Evolutionary conservation across 2,113 vertebrate genomes (phyloP).

Genomic region (Scalopus aquaticus): DNA sequence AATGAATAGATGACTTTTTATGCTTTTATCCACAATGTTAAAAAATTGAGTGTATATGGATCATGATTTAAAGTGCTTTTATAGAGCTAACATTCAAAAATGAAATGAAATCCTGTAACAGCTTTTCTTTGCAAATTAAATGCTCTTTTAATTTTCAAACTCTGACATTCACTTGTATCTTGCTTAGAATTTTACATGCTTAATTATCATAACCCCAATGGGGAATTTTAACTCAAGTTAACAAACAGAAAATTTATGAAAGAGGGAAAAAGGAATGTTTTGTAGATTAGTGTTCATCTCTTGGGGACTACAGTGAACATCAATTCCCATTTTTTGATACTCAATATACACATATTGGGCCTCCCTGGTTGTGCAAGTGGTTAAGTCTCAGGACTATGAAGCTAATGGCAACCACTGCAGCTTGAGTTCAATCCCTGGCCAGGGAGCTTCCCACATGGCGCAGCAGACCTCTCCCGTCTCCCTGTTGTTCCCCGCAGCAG

Average conservation of each 20-base stretch:
- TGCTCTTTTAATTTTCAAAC: neutral
- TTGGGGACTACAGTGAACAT: neutral
- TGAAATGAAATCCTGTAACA: neutral
- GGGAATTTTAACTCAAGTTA: neutral
- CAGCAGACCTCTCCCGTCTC: too few species aligned
- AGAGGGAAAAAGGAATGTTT: conserved; percentile 39
- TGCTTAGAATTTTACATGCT: conserved; percentile 32
- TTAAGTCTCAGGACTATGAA: too few species aligned
- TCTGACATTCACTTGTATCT: neutral
- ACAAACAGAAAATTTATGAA: conserved; percentile 10
- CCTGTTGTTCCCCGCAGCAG: too few species aligned
- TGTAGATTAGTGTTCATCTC: neutral
- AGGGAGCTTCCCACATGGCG: too few species aligned
- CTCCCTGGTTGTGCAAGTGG: too few species aligned
- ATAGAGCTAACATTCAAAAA: neutral
- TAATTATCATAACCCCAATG: conserved; percentile 13
- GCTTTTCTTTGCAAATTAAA: neutral
- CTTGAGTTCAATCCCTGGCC: too few species aligned
- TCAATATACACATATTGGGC: neutral
- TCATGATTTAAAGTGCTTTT: conserved; percentile 8
- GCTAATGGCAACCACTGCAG: too few species aligned
- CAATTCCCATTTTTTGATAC: neutral
- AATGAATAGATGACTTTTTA: conserved; percentile 33
- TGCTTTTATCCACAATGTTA: neutral
- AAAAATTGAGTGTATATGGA: conserved; percentile 8